Evolutionary conservation across 2,888 invertebrate genomes (phyloP).

Genomic region (Xestia xanthographa): DNA sequence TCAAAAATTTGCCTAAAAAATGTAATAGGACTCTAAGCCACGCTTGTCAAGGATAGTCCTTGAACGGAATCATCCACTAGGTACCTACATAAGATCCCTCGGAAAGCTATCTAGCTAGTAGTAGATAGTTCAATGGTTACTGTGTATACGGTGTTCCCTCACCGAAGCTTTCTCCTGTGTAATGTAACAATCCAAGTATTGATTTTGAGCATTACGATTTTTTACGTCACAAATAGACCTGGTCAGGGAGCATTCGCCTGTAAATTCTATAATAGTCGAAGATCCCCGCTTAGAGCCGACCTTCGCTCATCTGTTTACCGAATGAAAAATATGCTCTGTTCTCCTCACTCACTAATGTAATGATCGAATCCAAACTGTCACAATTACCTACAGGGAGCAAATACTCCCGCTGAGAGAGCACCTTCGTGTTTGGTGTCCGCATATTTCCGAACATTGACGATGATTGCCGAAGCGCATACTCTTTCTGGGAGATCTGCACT

Average conservation of each 20-base stretch:
- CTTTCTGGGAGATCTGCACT: slow-evolving; percentile 38
- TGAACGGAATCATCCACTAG: neutral
- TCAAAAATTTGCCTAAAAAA: too few species aligned
- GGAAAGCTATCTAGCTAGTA: neutral
- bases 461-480: neutral
- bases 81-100: neutral
- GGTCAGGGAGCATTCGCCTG: too few species aligned
- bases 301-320: too few species aligned
- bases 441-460: neutral
- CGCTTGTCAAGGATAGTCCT: neutral
- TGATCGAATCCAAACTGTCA: neutral
- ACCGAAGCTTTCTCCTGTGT: too few species aligned
- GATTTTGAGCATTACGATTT: too few species aligned
- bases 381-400: too few species aligned
- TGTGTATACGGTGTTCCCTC: too few species aligned
- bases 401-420: neutral
- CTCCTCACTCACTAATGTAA: neutral
- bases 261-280: too few species aligned
- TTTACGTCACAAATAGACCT: too few species aligned
- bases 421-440: neutral
- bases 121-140: neutral
- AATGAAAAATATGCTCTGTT: neutral
- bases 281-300: too few species aligned
- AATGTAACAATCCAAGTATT: too few species aligned
- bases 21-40: too few species aligned